Base-by-base conservation (phyloP, 2,797 vertebrate species). In the Channallabes apus region DNA sequence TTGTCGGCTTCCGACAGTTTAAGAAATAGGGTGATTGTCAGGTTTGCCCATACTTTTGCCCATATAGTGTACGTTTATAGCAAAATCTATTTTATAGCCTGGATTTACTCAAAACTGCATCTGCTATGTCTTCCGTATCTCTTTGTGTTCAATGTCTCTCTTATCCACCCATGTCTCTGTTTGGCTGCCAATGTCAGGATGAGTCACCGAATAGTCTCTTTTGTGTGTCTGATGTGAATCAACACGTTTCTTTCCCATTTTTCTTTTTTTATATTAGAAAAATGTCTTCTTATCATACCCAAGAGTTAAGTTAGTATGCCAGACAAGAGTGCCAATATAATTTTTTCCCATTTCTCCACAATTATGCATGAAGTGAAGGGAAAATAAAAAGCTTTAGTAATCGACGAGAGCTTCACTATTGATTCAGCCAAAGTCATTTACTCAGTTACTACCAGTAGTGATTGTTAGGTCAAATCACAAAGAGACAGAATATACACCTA, bases 171-270 rank as follows among this genome's bases (percentile, higher is more conserved):
- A 62, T 62, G 32, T 35, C 29, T 78, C 11, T 61, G 20, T 78
- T 78, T 62, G 58, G 58, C 32, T 38, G 32, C 22, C 38, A 78
- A 62, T 38, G 29, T 11, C 11, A 78, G 76, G 58, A 78, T 62
- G 76, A 78, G 76, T 35, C 58, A 38, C 58, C 61, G 32, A 78
- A 78, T 38, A 61, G 58, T 12, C 32, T 78, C 32, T 61, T 78
- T 78, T 78, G 58, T 78, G 32, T 41, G 58, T 35, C 5, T 78
- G 32, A 41, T 62, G 32, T 61, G 32, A 62, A 61, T 38, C 29
- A 61, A 78, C 32, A 77, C 54, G 14, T 12, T 38, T 41, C 22
- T n/a, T 62, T 24, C 22, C 14, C 12, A 2, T 2, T 51, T 41
- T 58, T 29, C 15, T 38, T 73, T 51, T 32, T 17, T 41, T 27